Conservation (phyloP, 1,140 invertebrate species). For the Panagrolaimus sp. region DNA sequence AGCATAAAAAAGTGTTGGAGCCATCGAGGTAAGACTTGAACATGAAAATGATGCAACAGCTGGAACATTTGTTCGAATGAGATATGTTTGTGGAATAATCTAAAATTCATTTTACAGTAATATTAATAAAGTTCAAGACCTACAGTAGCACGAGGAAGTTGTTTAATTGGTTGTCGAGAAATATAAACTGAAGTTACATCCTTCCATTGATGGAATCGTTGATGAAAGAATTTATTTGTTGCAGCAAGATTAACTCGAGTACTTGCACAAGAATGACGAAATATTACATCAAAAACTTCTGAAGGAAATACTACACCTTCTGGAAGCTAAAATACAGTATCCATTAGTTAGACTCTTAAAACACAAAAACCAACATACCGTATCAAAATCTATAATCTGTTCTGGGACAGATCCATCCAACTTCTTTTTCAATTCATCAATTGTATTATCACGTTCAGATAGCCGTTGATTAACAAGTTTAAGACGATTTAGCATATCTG, state of each 20-base stretch:
- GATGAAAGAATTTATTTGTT: not conserved
- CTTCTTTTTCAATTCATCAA: constrained; percentile 1
- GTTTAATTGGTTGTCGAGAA: not conserved
- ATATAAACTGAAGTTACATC: not conserved
- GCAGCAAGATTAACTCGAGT: not conserved
- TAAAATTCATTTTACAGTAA: not conserved
- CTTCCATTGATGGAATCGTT: not conserved
- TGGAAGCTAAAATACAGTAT: not conserved
- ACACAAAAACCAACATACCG: not conserved
- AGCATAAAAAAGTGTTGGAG: not conserved
- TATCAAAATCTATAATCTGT: not conserved
- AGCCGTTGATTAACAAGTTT: too few species aligned
- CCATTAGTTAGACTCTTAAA: not conserved
- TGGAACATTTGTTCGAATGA: not conserved
- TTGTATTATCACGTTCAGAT: not conserved
- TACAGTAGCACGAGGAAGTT: not conserved
- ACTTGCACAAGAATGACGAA: not conserved
- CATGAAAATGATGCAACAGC: not conserved
- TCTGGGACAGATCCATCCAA: not conserved
- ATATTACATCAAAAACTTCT: constrained; percentile 8
- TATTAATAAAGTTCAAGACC: not conserved
- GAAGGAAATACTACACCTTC: not conserved
- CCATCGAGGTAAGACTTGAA: not conserved
- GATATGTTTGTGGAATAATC: not conserved
- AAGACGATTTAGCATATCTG: too few species aligned